phyloP scores from a whole-genome alignment of 1,140 invertebrate species.

The Drosophila dunni region DNA sequence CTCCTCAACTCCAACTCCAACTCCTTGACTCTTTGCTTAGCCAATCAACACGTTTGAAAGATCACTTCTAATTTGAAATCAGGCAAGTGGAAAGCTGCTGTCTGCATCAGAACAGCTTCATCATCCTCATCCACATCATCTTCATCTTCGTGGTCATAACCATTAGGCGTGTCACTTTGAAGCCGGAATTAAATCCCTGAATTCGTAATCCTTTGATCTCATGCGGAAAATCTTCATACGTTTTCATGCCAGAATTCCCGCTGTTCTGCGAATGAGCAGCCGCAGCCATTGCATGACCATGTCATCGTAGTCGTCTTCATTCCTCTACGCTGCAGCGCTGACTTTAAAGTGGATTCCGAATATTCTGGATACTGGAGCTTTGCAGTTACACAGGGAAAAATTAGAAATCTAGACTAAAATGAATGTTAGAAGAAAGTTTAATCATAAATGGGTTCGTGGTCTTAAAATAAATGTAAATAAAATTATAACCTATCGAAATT shows the following conservation, averaged over 20 bases:
- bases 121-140: not conserved
- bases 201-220: slow-evolving; percentile 73
- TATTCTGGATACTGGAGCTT: slow-evolving; percentile 57
- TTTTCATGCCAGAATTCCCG: slow-evolving; percentile 15
- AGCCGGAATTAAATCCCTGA: slow-evolving; percentile 31
- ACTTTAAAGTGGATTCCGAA: slow-evolving; percentile 71
- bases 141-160: slow-evolving; percentile 1
- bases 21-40: not conserved
- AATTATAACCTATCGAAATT: too few species aligned
- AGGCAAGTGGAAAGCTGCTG: slow-evolving; percentile 71
- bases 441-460: too few species aligned
- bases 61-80: slow-evolving; percentile 61
- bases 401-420: too few species aligned
- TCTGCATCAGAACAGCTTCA: slow-evolving; percentile 44
- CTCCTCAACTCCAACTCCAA: too few species aligned
- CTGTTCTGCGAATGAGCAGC: slow-evolving; percentile 29
- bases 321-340: slow-evolving; percentile 65
- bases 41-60: slow-evolving; percentile 17
- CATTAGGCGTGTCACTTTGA: slow-evolving; percentile 4
- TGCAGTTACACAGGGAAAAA: slow-evolving; percentile 18
- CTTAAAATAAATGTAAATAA: too few species aligned
- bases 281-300: slow-evolving; percentile 57
- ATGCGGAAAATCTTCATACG: slow-evolving; percentile 69
- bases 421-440: too few species aligned
- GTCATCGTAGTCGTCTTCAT: slow-evolving; percentile 68